These are phyloP conservation scores for Drosophila orena DNA, from an alignment of 1,140 invertebrate genomes.

Conservation along the genomic window DNA sequence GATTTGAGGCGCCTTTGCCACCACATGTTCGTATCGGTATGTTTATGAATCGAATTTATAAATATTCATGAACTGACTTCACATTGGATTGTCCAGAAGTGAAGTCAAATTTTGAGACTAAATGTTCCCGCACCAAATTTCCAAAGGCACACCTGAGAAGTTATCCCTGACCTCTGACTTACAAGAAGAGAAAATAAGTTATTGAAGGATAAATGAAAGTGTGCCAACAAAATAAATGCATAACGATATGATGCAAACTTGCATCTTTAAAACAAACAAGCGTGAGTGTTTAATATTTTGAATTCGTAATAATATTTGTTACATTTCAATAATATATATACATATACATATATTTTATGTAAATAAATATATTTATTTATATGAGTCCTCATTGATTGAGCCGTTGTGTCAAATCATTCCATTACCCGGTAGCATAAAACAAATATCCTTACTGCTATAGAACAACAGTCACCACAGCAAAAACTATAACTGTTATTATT, in stretches of 20 bases:
- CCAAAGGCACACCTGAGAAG: neutral
- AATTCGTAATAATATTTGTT: neutral
- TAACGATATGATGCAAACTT: too few relatives aligned
- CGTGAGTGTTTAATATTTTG: neutral
- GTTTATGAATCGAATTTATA: slow-evolving; percentile 40
- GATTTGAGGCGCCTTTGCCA: slow-evolving; percentile 27
- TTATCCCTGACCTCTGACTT: neutral
- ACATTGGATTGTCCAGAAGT: slow-evolving; percentile 1
- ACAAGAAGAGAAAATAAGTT: too few relatives aligned
- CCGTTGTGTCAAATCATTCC: neutral
- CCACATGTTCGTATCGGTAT: slow-evolving; percentile 22
- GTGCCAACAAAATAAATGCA: too few relatives aligned
- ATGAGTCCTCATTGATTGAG: too few relatives aligned
- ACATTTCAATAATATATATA: too few relatives aligned
- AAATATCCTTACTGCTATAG: slow-evolving; percentile 10
- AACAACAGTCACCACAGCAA: slow-evolving; percentile 8
- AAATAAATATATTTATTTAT: too few relatives aligned
- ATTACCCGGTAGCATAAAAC: slow-evolving; percentile 11
- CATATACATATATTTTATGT: too few relatives aligned
- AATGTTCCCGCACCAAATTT: neutral
- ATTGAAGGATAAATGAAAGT: too few relatives aligned
- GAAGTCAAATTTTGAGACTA: neutral
- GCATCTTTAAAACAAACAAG: too few relatives aligned
- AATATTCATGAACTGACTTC: slow-evolving; percentile 46
- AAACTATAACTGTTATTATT: slow-evolving; percentile 49